Evolutionary conservation across 2,797 vertebrate genomes (phyloP), one percentile per base, ranked within the genome.

Genomic region (Otus scops): DNA sequence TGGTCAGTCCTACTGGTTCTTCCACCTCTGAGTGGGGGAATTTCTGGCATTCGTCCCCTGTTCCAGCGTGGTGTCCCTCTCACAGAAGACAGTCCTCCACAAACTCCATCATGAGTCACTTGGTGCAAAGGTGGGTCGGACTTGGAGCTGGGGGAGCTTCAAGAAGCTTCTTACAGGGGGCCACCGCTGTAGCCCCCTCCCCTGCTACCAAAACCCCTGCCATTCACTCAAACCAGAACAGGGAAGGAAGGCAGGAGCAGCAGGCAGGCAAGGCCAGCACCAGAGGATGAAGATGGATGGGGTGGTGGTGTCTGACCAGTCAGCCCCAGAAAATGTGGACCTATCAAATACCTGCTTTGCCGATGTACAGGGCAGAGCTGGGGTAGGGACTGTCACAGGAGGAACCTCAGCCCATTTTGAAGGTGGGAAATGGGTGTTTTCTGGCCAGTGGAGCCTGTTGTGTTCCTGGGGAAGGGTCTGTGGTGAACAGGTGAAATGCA

Each of bases 371-470:
- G 24, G 9, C 30, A 39, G 48, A 71, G 48, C 30, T 78, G 36
- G 32, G 2, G 7, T 61, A 34, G 59, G 16, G 10, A 21, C 34
- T 80, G 20, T 27, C 7, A 3, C 1, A 47, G 32, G 32, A 50
- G 26, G 39, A 75, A 8, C 11, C 10, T 59, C 36, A 47, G 57
- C 8, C 53, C 27, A 34, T 28, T 20, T 8, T 41, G 38, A 32
- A 61, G 14, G 7, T 9, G 23, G 4, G 16, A 10, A 87, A 21
- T 2, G 4, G 47, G 23, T 0, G 3, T 17, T 69, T 53, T 57
- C 1, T 3, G 38, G 20, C 9, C 20, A 26, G n/a, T 0, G 2
- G 36, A 60, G 6, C 14, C 14, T 45, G 19, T 7, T 45, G 22
- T 0, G 0, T 73, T 56, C 12, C 32, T 68, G 47, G 17, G 11